Base-by-base conservation (phyloP, 2,888 invertebrate genomes). In the Caenorhabditis sp. region DNA sequence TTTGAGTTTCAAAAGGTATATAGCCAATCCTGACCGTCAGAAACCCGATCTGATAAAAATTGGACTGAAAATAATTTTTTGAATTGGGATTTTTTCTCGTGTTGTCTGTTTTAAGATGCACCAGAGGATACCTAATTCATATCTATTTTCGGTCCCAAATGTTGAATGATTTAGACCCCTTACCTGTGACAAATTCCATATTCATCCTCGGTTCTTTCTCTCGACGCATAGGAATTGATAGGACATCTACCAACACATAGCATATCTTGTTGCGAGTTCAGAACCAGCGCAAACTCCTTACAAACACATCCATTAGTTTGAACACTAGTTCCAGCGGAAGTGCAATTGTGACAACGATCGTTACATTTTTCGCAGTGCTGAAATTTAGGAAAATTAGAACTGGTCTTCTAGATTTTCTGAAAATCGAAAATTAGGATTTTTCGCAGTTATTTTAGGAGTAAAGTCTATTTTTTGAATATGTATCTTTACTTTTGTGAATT, bases 361-460 rank as follows among this genome's bases (percentile, higher is more conserved):
- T 63, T 69, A 25, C 83, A 83, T 59, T 77, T 67, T 21, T 71
- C 68, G 65, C 83, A 83, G 31, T 74, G 57, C 78, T 82, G 53
- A 58, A 1, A 53, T 1, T 7, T n/a, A 10, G 52, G 31, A 25
- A 27, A 1, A 8, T 36, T 36, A 8, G 5, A 10, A 36, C 10
- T 5, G 36, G 10, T 36, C 10, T 36, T 36, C 7, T 10, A 57
- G 14, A 53, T 21, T 36, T 36, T 36, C 36, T 36, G 36, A 10
- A 36, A 36, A 36, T 36, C 36, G 10, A 36, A 36, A 36, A 21
- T 38, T n/a, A n/a, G n/a, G n/a, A n/a, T 20, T 10, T 58, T 59
- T 1, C 38, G 17, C n/a, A 56, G 2, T 4, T 26, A 12, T 23
- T 5, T 5, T 14, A 21, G 2, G n/a, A n/a, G n/a, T n/a, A n/a